Percentiles rank a stretch among this genome's conserved stretches.
Conservation (phyloP, 2,113 vertebrate genomes). For the Myotis brandtii region DNA sequence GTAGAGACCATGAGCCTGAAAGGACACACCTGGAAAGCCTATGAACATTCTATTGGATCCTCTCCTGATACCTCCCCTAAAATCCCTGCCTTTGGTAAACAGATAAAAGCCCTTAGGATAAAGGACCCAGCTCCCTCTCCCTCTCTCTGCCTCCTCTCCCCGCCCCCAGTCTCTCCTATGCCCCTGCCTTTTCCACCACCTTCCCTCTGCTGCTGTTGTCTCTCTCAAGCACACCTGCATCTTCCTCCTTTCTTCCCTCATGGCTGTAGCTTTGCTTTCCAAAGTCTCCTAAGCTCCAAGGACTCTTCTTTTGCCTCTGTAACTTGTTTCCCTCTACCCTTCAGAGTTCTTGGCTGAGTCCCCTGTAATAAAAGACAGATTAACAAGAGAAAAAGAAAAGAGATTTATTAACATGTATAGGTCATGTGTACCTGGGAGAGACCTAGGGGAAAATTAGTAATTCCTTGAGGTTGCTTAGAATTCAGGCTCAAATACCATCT, state of each 20-base stretch:
- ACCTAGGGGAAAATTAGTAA: neutral
- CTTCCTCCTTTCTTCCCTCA: neutral
- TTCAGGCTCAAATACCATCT: neutral
- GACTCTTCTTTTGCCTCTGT: neutral
- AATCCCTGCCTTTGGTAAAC: neutral
- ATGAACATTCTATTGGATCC: neutral
- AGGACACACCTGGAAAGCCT: neutral
- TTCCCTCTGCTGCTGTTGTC: neutral
- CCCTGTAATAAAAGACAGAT: neutral
- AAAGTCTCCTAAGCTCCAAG: neutral
- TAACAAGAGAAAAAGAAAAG: neutral
- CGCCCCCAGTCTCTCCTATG: neutral
- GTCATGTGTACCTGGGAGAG: neutral
- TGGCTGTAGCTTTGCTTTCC: neutral
- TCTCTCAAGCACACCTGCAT: neutral
- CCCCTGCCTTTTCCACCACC: neutral
- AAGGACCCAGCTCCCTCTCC: neutral
- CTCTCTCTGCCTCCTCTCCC: fast-evolving
- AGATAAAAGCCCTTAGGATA: neutral
- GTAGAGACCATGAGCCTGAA: neutral
- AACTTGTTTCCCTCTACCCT: neutral
- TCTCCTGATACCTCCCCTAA: neutral
- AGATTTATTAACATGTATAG: neutral
- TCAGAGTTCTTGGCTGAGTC: neutral
- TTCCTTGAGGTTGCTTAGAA: neutral